Conservation (phyloP, 2,113 vertebrate genomes). For the Microtus montanus region DNA sequence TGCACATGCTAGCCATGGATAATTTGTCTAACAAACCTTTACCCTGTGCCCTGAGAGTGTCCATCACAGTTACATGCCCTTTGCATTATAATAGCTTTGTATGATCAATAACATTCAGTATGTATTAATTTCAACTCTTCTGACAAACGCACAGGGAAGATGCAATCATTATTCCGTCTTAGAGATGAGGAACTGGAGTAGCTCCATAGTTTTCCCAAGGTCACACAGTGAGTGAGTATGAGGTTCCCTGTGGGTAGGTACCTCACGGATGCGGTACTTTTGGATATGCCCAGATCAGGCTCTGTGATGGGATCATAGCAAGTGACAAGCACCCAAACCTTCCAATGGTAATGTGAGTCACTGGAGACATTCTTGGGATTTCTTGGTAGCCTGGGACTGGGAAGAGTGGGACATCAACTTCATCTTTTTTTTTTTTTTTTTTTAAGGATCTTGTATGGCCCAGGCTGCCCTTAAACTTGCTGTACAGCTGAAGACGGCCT, state of each 20-base stretch:
- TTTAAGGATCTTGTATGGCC: background rate
- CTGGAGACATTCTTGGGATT: background rate
- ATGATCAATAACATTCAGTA: background rate
- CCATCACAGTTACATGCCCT: background rate
- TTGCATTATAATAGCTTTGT: background rate
- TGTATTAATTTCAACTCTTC: background rate
- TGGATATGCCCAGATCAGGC: background rate
- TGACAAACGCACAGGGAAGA: background rate
- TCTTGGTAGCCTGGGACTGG: background rate
- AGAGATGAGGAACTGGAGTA: background rate
- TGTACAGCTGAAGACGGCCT: background rate
- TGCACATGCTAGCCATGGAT: background rate
- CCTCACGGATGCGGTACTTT: rapidly evolving
- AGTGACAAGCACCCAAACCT: background rate
- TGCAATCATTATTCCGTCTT: background rate
- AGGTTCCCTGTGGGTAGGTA: background rate
- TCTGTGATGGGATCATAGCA: rapidly evolving
- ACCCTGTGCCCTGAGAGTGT: background rate
- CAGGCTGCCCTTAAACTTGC: background rate
- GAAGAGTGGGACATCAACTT: background rate
- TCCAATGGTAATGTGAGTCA: no score
- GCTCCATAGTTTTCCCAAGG: background rate
- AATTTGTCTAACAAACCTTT: background rate
- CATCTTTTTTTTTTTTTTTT: background rate
- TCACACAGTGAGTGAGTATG: background rate